Evolutionary conservation across 2,797 vertebrate species (phyloP).

Genomic region (Fistularia commersonii): DNA sequence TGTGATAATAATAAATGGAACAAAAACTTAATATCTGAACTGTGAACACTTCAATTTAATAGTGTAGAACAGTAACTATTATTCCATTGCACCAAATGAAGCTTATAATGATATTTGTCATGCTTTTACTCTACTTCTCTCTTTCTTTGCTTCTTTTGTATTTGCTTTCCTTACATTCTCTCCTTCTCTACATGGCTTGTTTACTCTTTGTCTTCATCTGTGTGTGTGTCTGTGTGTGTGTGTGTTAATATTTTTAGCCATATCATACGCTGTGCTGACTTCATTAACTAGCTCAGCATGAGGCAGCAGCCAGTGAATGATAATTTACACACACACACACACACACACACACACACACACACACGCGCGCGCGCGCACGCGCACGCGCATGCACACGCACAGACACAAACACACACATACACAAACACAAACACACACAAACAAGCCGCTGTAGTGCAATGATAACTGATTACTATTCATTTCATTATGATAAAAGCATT

Average conservation of each 20-base stretch:
- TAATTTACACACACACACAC: constrained; percentile 36
- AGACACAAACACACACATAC: constrained; percentile 4
- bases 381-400: too few species aligned
- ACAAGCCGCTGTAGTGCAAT: constrained; percentile 14
- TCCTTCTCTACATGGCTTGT: background rate
- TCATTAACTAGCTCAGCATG: constrained; percentile 67
- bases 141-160: constrained; percentile 2
- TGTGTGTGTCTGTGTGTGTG: constrained; percentile 8
- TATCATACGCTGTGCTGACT: constrained; percentile 56
- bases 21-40: constrained; percentile 7
- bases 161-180: background rate
- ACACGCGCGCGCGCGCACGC: too few species aligned
- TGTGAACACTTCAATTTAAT: constrained; percentile 17
- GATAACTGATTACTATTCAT: constrained; percentile 47
- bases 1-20: too few species aligned
- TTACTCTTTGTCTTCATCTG: constrained; percentile 2
- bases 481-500: constrained; percentile 30
- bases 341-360: background rate
- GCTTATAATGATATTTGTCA: background rate
- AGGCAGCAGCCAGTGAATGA: constrained; percentile 49
- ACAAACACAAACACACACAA: constrained; percentile 6
- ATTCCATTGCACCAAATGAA: constrained; percentile 10
- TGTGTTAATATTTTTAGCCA: constrained; percentile 59
- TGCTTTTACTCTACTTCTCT: too few species aligned
- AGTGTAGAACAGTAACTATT: constrained; percentile 17